A percentile compares a stretch with the other conserved stretches of the same genome.
phyloP scores from a whole-genome alignment of 2,888 invertebrate genomes.

The Oxycera nigricornis region DNA sequence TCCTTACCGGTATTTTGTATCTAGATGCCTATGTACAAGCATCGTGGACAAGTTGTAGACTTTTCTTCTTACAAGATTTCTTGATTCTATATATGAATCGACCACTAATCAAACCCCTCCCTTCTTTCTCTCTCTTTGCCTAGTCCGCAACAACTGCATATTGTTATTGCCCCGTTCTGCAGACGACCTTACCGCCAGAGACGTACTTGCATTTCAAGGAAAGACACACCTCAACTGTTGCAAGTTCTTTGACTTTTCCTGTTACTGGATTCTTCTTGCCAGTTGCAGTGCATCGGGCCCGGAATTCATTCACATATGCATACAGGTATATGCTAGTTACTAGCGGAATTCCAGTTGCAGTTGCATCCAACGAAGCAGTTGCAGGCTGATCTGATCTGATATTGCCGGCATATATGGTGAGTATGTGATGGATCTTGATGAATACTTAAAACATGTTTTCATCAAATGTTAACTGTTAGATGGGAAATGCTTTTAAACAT shows the following conservation, averaged over 20 bases:
- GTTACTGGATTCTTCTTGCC: background rate
- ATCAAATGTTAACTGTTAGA: too few species aligned
- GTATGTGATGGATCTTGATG: too few species aligned
- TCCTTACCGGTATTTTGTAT: conserved; percentile 23
- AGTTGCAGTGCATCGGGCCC: background rate
- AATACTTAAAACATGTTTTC: too few species aligned
- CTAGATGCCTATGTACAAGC: background rate
- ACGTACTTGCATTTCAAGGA: conserved; percentile 36
- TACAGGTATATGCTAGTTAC: background rate
- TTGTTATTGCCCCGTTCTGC: conserved; percentile 23
- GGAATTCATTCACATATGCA: background rate
- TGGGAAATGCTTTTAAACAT: too few species aligned
- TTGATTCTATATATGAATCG: background rate
- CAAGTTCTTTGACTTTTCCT: conserved; percentile 39
- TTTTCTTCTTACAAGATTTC: conserved; percentile 8
- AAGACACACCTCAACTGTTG: conserved; percentile 22
- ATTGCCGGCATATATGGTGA: background rate
- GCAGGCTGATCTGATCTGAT: background rate
- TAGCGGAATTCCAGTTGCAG: background rate
- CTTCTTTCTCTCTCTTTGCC: background rate
- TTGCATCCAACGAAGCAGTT: background rate
- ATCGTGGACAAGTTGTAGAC: background rate
- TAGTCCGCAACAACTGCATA: background rate
- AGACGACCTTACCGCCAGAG: conserved; percentile 38
- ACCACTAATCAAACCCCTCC: background rate